Evolutionary conservation across 2,888 invertebrate genomes (phyloP).

Genomic region (Hypena proboscidalis): DNA sequence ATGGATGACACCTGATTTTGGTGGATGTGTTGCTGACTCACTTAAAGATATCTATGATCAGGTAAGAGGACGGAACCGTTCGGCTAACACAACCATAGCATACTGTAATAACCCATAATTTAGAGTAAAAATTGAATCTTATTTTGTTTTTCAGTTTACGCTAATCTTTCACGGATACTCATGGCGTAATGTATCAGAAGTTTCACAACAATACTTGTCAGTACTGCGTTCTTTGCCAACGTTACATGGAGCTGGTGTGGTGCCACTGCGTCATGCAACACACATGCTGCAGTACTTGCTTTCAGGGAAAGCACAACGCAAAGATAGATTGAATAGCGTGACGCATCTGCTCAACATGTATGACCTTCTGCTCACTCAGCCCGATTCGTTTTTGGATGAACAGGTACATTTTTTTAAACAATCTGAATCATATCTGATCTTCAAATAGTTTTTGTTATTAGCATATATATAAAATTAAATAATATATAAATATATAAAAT

Average conservation of each 20-base stretch:
- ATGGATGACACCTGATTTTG: slow-evolving; percentile 92
- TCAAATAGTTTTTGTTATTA: too few species aligned
- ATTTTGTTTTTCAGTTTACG: slow-evolving; percentile 59
- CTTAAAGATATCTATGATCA: slow-evolving; percentile 87
- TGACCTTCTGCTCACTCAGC: slow-evolving; percentile 71
- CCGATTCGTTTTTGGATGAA: slow-evolving; percentile 89
- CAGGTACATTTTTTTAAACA: slow-evolving; percentile 79
- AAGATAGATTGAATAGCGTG: slow-evolving; percentile 82
- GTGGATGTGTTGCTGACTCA: slow-evolving; percentile 88
- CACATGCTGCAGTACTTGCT: slow-evolving; percentile 85
- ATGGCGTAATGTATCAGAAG: slow-evolving; percentile 83
- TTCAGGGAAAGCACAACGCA: slow-evolving; percentile 64
- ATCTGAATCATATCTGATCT: slow-evolving; percentile 16
- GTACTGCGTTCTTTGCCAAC: slow-evolving; percentile 79
- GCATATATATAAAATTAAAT: too few species aligned
- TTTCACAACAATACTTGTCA: slow-evolving; percentile 83
- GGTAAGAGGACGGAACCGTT: too few species aligned
- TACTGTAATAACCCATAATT: too few species aligned
- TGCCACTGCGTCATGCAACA: slow-evolving; percentile 84
- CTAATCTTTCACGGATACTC: slow-evolving; percentile 87
- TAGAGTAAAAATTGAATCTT: background rate
- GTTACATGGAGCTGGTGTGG: slow-evolving; percentile 88
- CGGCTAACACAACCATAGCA: too few species aligned
- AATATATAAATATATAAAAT: too few species aligned
- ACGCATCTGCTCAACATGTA: slow-evolving; percentile 87